phyloP scores from a whole-genome alignment of 2,113 vertebrate species.

The Cryptomyrus ogoouensis region DNA sequence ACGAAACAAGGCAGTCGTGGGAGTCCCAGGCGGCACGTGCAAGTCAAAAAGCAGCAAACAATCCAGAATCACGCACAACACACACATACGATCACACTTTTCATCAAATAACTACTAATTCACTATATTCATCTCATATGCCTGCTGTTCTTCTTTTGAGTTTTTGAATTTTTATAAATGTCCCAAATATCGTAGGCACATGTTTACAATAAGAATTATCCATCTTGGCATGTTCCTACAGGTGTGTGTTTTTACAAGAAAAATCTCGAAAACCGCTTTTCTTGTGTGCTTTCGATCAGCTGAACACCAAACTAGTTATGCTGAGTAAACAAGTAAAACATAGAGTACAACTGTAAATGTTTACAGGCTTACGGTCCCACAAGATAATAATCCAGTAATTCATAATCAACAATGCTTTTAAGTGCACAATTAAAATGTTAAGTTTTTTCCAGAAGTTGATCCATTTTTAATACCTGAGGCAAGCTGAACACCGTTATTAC shows the following conservation, averaged over 20 bases:
- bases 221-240: neutral
- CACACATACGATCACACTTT: neutral
- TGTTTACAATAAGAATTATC: neutral
- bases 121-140: neutral
- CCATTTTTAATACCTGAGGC: neutral
- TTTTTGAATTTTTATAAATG: neutral
- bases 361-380: neutral
- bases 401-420: neutral
- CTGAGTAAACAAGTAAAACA: neutral
- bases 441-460: neutral
- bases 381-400: neutral
- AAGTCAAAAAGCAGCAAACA: neutral
- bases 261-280: neutral
- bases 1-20: neutral
- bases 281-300: neutral
- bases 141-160: neutral
- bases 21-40: neutral
- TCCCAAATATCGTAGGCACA: neutral
- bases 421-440: neutral
- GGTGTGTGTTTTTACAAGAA: neutral
- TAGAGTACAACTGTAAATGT: neutral
- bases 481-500: neutral
- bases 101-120: no score
- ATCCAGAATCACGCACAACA: neutral
- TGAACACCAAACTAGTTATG: neutral